Conservation (phyloP, 2,888 invertebrate species). For the Minunthozetes semirufus region DNA sequence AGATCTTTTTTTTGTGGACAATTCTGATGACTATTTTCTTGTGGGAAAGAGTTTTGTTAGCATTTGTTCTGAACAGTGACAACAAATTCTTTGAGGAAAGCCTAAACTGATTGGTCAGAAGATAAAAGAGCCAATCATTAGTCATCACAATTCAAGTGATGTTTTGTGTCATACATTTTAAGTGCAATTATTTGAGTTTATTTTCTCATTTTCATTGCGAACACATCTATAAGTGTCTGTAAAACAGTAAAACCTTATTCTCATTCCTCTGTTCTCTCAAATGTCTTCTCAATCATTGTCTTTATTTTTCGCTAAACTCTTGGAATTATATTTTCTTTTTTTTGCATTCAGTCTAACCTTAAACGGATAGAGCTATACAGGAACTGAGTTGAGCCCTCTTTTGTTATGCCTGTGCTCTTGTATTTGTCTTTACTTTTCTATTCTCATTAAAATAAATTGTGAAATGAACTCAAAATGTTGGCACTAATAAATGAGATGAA, state of each 20-base stretch:
- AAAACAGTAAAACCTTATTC: not conserved
- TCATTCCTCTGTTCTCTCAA: not conserved
- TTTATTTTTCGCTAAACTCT: not conserved
- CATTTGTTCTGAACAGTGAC: not conserved
- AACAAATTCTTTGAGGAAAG: not conserved
- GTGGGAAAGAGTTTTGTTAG: not conserved
- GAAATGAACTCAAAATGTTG: slow-evolving; percentile 13
- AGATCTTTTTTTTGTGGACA: too few species aligned
- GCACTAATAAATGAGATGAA: not conserved
- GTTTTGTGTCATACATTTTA: not conserved
- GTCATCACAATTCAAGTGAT: not conserved
- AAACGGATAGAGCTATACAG: not conserved
- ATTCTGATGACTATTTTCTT: too few species aligned
- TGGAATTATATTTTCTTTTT: not conserved
- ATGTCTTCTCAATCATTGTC: not conserved
- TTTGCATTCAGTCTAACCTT: not conserved
- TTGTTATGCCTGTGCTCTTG: not conserved
- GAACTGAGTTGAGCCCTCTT: not conserved
- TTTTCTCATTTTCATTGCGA: not conserved
- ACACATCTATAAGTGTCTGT: not conserved
- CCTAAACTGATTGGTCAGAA: not conserved
- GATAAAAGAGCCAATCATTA: not conserved
- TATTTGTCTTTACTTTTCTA: not conserved
- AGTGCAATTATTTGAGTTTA: not conserved
- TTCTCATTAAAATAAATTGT: slow-evolving; percentile 14